Base-by-base conservation (phyloP, 2,888 invertebrate genomes). In the Sarcophaga variegata region DNA sequence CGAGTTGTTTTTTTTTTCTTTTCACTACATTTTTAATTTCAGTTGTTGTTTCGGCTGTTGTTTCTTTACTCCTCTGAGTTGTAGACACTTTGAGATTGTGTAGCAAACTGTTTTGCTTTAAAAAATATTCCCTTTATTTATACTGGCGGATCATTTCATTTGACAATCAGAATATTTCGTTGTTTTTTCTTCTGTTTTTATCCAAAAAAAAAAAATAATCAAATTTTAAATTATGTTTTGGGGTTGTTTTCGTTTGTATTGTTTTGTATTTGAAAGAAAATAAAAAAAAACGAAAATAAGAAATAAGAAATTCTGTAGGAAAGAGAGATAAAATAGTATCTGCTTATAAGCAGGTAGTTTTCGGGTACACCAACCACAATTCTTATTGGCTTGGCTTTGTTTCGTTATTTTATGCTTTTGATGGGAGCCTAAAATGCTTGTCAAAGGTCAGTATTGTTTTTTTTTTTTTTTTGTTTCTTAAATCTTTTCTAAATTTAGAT, bases 381-480 rank as follows among this genome's bases (percentile, higher is more conserved):
- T 78, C 70, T 70, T 78, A 66, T 81, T 83, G 86, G 80, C 81
- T 49, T 37, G 37, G 37, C 37, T 37, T 70, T 25, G 69, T 64
- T 83, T 37, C 37, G 37, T 37, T 37, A 37, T 37, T 37, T 37
- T 37, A 37, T 37, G 37, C 37, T 37, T 37, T 37, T 37, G 37
- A 8, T 37, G 37, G 37, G 2, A 37, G 37, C 37, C 37, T 37
- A 10, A 10, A 37, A 37, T 37, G 37, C 37, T 87, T 83, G 70
- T 69, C 81, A 78, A 64, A 87, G 86, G 86, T 87, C 86, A 87
- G 86, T 83, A 37, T 74, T 54, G 25, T 64, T 60, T 69, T 64
- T 69, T 37, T 37, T 0, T 37, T n/a, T n/a, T 37, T 37, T 37
- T 37, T 37, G 37, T 37, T 37, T 37, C 37, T 37, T 37, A 37